Base-by-base conservation (phyloP, 2,797 vertebrate genomes). In the Poeciliopsis turneri region DNA sequence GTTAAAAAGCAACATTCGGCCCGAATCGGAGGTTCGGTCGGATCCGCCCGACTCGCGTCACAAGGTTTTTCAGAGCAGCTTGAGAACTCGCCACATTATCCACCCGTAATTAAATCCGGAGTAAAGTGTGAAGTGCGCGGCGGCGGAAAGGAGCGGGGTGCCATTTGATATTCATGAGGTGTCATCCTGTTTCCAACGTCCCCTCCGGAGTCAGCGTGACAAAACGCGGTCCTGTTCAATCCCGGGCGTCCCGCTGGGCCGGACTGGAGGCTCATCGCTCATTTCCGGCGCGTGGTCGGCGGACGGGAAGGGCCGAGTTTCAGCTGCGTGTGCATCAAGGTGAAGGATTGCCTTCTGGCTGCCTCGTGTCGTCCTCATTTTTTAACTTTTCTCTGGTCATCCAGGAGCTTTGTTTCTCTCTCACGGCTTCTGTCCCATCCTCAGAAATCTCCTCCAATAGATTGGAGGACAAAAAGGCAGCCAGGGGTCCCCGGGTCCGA, bases 111-210 rank as follows among this genome's bases (percentile, higher is more conserved):
- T 94, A 89, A 94, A 95, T 92, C 91, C 64, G 75, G 87, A 45
- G 68, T 45, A 77, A 88, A 85, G 90, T 89, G 88, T 88, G 90
- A 92, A 93, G 88, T 88, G 88, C 91, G 92, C 92, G 89, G 88
- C 86, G 84, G 61, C 89, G 86, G 90, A 93, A 90, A 82, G 20
- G 41, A 45, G 88, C 88, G 76, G 92, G 92, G 90, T 79, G 89
- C 84, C 82, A 78, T 94, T 95, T 94, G 85, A 93, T 94, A 95
- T 94, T 92, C 91, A 92, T 92, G 88, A 94, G 88, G 90, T 83
- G 89, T 88, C 90, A 87, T 87, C 88, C 90, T 77, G 82, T 87
- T 91, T 87, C 87, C 87, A 89, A 91, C 79, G 88, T 90, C 75
- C 89, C 93, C 92, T 92, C 89, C 33, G 80, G 91, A 84, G 87